Conservation (phyloP, 23 tunicate species). For the Ascidia mentula region DNA sequence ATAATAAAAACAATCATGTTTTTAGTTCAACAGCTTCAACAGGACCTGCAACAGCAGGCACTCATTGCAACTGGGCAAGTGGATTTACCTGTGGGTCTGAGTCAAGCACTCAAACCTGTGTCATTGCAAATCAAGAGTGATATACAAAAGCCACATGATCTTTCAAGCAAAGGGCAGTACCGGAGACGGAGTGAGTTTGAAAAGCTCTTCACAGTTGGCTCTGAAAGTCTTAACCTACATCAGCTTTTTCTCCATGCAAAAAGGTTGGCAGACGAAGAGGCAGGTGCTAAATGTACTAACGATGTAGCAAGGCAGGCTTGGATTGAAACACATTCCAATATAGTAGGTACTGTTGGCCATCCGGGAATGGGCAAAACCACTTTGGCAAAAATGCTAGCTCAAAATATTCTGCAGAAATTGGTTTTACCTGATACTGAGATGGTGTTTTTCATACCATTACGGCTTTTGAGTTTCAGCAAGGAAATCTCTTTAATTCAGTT, state of each 20-base stretch:
- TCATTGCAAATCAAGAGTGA: not conserved
- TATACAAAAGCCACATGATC: not conserved
- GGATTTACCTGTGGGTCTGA: not conserved
- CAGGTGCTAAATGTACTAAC: not conserved
- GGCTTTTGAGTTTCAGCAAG: not conserved
- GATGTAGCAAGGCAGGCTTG: not conserved
- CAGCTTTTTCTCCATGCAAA: not conserved
- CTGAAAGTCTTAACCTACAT: not conserved
- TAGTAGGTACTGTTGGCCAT: slow-evolving; percentile 11
- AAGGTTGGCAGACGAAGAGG: not conserved
- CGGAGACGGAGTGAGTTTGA: not conserved
- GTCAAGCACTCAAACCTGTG: not conserved
- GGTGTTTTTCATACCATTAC: slow-evolving; percentile 15
- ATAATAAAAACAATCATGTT: too few relatives aligned
- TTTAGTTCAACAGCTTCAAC: not conserved
- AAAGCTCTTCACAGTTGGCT: not conserved
- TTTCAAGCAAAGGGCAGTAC: not conserved
- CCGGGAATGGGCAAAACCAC: slow-evolving; percentile 24
- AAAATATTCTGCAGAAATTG: not conserved
- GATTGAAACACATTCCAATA: not conserved
- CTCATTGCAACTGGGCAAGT: not conserved
- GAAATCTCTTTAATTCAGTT: slow-evolving; percentile 5
- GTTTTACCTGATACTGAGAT: not conserved
- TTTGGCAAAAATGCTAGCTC: slow-evolving; percentile 1
- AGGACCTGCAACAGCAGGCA: not conserved